These are phyloP conservation scores for Tinamus guttatus DNA, from an alignment of 2,113 vertebrate species.

Conservation along the genomic window DNA sequence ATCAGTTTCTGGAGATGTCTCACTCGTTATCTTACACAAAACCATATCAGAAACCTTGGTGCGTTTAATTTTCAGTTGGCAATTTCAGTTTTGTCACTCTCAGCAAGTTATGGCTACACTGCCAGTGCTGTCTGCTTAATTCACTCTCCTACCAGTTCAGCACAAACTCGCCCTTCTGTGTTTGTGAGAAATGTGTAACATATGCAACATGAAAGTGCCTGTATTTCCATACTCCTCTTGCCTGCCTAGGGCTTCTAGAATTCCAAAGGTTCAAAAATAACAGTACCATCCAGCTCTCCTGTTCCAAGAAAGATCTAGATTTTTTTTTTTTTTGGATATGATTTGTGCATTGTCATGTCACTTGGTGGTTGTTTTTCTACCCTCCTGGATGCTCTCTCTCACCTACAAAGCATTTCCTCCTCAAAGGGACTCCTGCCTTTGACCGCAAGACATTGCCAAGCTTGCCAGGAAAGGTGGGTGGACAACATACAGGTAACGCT, in stretches of 20 bases:
- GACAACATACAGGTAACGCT: not conserved
- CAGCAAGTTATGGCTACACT: constrained; percentile 67
- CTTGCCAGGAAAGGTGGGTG: not conserved
- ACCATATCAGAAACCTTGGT: constrained; percentile 72
- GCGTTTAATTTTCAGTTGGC: constrained; percentile 60
- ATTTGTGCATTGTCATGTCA: not conserved
- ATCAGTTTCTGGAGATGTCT: constrained; percentile 70
- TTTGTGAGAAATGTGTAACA: not conserved
- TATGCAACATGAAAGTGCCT: not conserved
- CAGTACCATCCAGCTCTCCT: not conserved
- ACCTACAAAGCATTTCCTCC: not conserved
- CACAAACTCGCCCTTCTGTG: constrained; percentile 25
- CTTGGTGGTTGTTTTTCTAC: not conserved
- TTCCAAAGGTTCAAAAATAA: not conserved
- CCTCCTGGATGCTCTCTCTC: not conserved
- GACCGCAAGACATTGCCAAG: not conserved
- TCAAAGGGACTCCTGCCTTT: not conserved
- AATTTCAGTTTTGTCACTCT: constrained; percentile 61
- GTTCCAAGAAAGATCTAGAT: not conserved
- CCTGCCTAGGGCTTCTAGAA: not conserved
- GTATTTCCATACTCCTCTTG: not conserved
- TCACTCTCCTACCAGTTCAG: constrained; percentile 20
- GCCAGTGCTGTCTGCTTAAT: constrained; percentile 60
- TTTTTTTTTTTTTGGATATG: not conserved
- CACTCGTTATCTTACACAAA: constrained; percentile 66